These are phyloP conservation scores for Bovichtus variegatus DNA, from an alignment of 2,797 vertebrate species.

Conservation along the genomic window DNA sequence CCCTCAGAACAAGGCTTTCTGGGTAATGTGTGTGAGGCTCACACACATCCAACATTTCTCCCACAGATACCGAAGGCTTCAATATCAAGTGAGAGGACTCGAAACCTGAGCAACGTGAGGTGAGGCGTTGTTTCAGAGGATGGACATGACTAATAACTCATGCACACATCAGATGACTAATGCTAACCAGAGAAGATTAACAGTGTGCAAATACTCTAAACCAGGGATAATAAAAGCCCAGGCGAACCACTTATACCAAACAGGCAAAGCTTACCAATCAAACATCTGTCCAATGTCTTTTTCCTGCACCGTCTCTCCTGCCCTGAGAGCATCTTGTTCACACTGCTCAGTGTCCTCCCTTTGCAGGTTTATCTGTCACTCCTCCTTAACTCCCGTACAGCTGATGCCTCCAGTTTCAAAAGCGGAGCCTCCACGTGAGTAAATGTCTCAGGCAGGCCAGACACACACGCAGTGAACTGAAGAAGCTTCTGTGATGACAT, in stretches of 20 bases:
- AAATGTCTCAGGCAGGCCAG: background rate
- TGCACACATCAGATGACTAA: background rate
- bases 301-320: background rate
- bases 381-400: background rate
- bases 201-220: background rate
- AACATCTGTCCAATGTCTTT: background rate
- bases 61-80: constrained; percentile 35
- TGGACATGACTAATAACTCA: background rate
- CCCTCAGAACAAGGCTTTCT: background rate
- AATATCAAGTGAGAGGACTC: background rate
- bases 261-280: background rate
- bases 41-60: constrained; percentile 26
- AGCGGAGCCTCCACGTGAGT: background rate
- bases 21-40: background rate
- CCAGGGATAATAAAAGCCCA: background rate
- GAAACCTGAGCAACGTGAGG: constrained; percentile 30
- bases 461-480: background rate
- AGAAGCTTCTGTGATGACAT: constrained; percentile 21
- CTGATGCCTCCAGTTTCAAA: constrained; percentile 4
- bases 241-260: background rate
- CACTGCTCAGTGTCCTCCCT: background rate
- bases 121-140: background rate
- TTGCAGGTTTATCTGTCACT: background rate
- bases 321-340: background rate
- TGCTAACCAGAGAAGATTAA: background rate